Base-by-base conservation (phyloP, 1,140 invertebrate species). In the Dysdera silvatica region DNA sequence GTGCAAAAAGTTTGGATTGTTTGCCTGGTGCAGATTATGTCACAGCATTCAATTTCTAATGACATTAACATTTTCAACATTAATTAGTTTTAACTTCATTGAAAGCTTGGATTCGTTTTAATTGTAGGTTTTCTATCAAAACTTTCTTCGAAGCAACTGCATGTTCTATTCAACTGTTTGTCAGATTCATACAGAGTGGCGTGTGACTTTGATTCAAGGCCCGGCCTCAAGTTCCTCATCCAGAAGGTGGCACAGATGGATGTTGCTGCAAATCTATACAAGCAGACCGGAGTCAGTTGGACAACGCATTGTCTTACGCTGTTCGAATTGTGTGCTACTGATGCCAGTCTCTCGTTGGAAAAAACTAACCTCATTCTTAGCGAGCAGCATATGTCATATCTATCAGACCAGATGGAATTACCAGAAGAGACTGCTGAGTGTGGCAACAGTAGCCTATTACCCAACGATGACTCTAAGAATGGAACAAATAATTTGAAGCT, bases 161-260 rank as follows among this genome's bases (percentile, higher is more conserved):
- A 85, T 55, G 80, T 84, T 54, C 78, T 95, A 43, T 75, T 95
- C 28, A 83, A 86, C 68, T 87, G 85, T 71, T 78, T 95, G 41
- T 85, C 91, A 62, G 79, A 88, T 33, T 91, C 89, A 2, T 89
- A 89, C 71, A 81, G 81, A 20, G 80, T 87, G 33, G 86, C 91
- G 0, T 80, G 86, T 69, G 87, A 89, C 69, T 95, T 95, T 74
- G 91, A 96, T 74, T 80, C 82, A 7, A 82, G 91, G 20, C 91
- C 92, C 0, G 91, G 91, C 0, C 76, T 96, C 7, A 95, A 95
- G 74, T 95, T 95, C 74, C 80, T 95, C 5, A 83, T 94, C 45
- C 91, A 95, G 75, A 95, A 95, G 80, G 91, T 95, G 0, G 88
- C 87, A 0, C 87, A 88, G 70, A 81, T 92, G 56, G 86, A 88